Base-by-base conservation (phyloP, 2,888 invertebrate species). In the Toxonevra muliebris region DNA sequence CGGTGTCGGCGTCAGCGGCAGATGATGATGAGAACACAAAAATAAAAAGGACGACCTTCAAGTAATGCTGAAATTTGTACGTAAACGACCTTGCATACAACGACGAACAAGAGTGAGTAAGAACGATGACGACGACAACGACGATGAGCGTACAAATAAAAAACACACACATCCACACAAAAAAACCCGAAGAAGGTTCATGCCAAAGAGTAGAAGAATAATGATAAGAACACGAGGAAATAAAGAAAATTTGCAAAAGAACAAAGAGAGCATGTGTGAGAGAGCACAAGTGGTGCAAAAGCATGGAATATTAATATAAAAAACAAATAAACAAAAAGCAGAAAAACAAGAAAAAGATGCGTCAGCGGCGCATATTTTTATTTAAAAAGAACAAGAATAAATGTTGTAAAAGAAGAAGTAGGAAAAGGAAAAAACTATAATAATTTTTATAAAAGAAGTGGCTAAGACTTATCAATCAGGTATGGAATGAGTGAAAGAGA, bases 51-150 rank as follows among this genome's bases (percentile, higher is more conserved):
- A 85, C 85, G 85, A 85, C 85, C 85, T 85, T 85, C 85, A 85
- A 85, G 81, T 81, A 80, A 84, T 83, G 82, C 79, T 82, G 82
- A 83, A 84, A 79, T 83, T 84, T 84, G 83, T 84, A 84, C 82
- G 84, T 83, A 84, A 84, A 85, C 85, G 85, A 85, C 85, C 85
- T 85, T 85, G 85, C 84, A 76, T 61, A 71, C 64, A 60, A 54
- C 63, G 55, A 53, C 11, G 30, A 13, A 43, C 64, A 53, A 61
- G 53, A 59, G 42, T 48, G 45, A 55, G 1, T 30, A 59, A 57
- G 42, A 60, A 61, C 55, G 62, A 58, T 50, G 43, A 57, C 53
- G 61, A 50, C 65, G 19, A 55, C 48, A 62, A 40, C 57, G 66
- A 60, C 65, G 52, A 53, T 7, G 53, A 30, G 30, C 30, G 30